Percentiles rank a stretch among this genome's conserved stretches.
Conservation (phyloP, 2,113 vertebrate species). For the Varanus komodoensis region DNA sequence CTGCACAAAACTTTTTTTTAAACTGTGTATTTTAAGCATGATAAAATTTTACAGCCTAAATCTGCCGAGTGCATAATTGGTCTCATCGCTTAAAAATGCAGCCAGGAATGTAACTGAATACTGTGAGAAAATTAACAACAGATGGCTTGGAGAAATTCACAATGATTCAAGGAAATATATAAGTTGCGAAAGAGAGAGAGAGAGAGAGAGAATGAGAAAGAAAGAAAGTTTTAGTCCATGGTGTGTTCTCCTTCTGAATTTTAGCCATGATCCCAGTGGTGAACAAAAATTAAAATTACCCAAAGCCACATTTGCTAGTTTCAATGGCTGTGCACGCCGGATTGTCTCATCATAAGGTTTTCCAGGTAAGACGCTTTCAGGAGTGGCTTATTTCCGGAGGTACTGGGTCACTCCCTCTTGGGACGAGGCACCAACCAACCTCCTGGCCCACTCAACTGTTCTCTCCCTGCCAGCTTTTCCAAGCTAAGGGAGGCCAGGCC, state of each 20-base stretch:
- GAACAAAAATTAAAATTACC: not conserved
- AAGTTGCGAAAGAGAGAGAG: too few species aligned
- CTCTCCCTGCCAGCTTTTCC: too few species aligned
- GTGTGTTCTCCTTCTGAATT: not conserved
- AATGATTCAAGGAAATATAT: not conserved
- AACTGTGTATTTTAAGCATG: not conserved
- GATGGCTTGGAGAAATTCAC: not conserved
- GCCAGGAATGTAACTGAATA: constrained; percentile 14
- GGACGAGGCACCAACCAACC: too few species aligned
- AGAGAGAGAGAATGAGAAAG: not conserved
- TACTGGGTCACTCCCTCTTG: too few species aligned
- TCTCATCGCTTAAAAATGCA: not conserved
- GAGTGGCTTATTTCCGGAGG: too few species aligned
- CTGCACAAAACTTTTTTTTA: not conserved
- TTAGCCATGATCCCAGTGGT: not conserved
- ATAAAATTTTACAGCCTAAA: constrained; percentile 13
- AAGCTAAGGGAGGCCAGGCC: too few species aligned
- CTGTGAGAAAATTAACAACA: constrained; percentile 27
- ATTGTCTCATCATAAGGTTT: too few species aligned
- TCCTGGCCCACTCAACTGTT: too few species aligned
- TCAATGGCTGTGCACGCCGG: too few species aligned
- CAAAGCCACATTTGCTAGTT: not conserved
- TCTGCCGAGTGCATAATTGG: not conserved
- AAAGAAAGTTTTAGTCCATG: not conserved
- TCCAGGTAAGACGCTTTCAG: too few species aligned